Percentiles rank a stretch among this genome's conserved stretches.
phyloP scores from a whole-genome alignment of 1,140 invertebrate species.

The Zaprionus davidi region DNA sequence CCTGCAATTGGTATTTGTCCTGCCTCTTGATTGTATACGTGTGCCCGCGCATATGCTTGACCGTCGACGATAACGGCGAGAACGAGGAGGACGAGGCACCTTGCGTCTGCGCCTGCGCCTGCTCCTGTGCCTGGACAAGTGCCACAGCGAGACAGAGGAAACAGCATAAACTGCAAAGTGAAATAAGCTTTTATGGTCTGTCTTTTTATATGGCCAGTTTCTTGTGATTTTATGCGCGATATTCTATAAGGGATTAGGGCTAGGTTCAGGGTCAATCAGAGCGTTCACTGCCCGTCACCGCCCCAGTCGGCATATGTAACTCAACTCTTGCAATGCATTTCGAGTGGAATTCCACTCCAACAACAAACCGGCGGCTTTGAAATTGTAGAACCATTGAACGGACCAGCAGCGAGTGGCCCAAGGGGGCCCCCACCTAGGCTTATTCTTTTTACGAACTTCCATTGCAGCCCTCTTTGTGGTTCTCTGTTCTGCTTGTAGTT shows the following conservation, averaged over 20 bases:
- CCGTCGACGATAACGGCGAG: slow-evolving; percentile 8
- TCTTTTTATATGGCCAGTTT: slow-evolving; percentile 49
- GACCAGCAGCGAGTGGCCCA: background rate
- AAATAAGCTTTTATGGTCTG: slow-evolving; percentile 59
- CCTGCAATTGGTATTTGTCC: slow-evolving; percentile 51
- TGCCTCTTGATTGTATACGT: slow-evolving; percentile 68
- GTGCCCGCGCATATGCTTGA: slow-evolving; percentile 61
- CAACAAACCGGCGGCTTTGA: slow-evolving; percentile 36
- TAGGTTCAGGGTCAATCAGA: slow-evolving; percentile 68
- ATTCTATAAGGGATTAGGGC: slow-evolving; percentile 68
- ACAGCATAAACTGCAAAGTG: slow-evolving; percentile 59
- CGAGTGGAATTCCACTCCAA: slow-evolving; percentile 5
- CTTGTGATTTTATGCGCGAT: slow-evolving; percentile 64
- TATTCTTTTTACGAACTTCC: slow-evolving; percentile 19
- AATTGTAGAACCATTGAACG: slow-evolving; percentile 35
- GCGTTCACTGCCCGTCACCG: slow-evolving; percentile 6
- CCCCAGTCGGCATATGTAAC: slow-evolving; percentile 15
- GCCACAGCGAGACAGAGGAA: slow-evolving; percentile 56
- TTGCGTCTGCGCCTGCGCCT: background rate
- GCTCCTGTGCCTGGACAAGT: slow-evolving; percentile 37
- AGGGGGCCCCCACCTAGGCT: background rate
- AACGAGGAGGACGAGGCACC: slow-evolving; percentile 16
- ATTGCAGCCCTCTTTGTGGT: slow-evolving; percentile 7
- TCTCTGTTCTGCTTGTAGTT: no score
- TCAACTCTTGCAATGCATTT: slow-evolving; percentile 9